Evolutionary conservation across 2,797 vertebrate genomes (phyloP), one percentile per base, ranked within the genome.

Genomic region (Forpus xanthops): DNA sequence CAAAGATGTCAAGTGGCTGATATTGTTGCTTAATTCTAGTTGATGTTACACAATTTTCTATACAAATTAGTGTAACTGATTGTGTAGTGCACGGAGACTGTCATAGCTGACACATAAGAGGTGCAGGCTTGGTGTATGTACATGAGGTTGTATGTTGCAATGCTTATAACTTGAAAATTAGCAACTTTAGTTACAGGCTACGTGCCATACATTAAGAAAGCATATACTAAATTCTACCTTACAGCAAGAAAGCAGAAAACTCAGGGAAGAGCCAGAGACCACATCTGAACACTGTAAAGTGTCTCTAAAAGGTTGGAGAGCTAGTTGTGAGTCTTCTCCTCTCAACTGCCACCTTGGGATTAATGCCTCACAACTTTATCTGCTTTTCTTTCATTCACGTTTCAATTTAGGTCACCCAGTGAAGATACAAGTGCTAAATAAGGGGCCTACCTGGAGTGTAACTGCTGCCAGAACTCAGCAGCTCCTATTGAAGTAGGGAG

Each of bases 381-480:
- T 78, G 76, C n/a, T 62, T 86, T 86, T 76, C 62, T 81, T 85
- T 79, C 41, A 47, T 67, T 83, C 82, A 27, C 61, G 15, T 53
- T 88, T 76, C 82, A 41, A 9, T 87, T 70, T 49, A 81, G 66
- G 53, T 81, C 87, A 53, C 78, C 90, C 85, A 87, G 47, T 67
- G 84, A 82, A 93, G 77, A 53, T 65, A 44, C 24, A 70, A 35
- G 55, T 89, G 74, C 77, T 91, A 77, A 80, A 39, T 41, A 58
- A 87, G 70, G 52, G 65, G 25, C 62, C 33, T 94, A 62, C 66
- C 73, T 94, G 92, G 50, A 60, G 11, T 75, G 30, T 55, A 91
- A 77, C 72, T 65, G 65, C 65, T 77, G 84, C 56, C 85, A 93
- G 80, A 65, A 75, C 58, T 92, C 68, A 66, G 89, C 81, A 88